Evolutionary conservation across 2,888 invertebrate genomes (phyloP).

Genomic region (Acrocera orbiculus): DNA sequence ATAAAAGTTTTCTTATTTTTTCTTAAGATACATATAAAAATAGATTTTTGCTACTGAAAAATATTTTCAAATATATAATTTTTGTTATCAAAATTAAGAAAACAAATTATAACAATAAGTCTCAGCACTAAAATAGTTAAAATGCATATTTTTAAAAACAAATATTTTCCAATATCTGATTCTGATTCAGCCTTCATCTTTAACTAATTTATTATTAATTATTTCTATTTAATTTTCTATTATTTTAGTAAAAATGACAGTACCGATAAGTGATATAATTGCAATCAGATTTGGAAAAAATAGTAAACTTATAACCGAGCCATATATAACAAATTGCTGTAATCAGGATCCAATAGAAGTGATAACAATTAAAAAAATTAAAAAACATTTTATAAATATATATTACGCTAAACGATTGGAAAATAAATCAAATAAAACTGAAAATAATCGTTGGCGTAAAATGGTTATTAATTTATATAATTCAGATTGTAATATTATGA

Average conservation of each 20-base stretch:
- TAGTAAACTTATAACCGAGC: not conserved
- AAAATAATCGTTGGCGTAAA: constrained; percentile 41
- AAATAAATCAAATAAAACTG: constrained; percentile 27
- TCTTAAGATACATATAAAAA: too few species aligned
- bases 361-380: constrained; percentile 10
- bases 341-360: too few species aligned
- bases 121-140: too few species aligned
- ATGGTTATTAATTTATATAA: constrained; percentile 39
- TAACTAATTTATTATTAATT: not conserved
- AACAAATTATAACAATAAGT: too few species aligned
- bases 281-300: constrained; percentile 23
- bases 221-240: not conserved
- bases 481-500: constrained; percentile 40
- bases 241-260: constrained; percentile 35
- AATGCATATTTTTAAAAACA: too few species aligned
- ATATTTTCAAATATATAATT: too few species aligned
- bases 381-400: constrained; percentile 37
- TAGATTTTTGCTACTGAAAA: too few species aligned
- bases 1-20: too few species aligned
- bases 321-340: not conserved
- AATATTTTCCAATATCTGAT: too few species aligned
- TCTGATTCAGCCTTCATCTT: not conserved
- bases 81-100: not conserved
- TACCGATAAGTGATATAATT: constrained; percentile 38
- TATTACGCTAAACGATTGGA: constrained; percentile 36